These are phyloP conservation scores for Cistogaster globosa DNA, from an alignment of 2,888 invertebrate genomes.

Conservation along the genomic window DNA sequence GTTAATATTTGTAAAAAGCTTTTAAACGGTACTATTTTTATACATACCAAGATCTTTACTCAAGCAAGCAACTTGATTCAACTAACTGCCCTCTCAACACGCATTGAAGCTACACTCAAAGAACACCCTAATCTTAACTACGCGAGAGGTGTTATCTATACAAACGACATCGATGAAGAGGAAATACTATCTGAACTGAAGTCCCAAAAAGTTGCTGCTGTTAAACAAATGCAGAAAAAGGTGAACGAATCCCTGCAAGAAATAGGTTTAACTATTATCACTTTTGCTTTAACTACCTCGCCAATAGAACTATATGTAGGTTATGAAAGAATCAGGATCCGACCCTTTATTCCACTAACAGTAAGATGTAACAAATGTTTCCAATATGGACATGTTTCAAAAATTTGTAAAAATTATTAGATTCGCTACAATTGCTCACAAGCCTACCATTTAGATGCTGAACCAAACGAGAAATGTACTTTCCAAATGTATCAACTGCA, in stretches of 20 bases:
- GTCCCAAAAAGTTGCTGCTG: no score
- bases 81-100: constrained; percentile 3
- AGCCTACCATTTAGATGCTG: constrained; percentile 1
- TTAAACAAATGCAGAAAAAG: constrained; percentile 10
- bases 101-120: background rate
- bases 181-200: background rate
- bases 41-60: background rate
- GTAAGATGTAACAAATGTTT: constrained; percentile 21
- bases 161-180: constrained; percentile 4
- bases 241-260: background rate
- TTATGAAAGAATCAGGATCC: constrained; percentile 26
- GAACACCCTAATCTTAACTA: constrained; percentile 1
- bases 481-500: constrained; percentile 32
- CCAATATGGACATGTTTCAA: background rate
- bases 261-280: constrained; percentile 9
- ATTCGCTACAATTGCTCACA: constrained; percentile 29
- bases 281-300: background rate
- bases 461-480: constrained; percentile 15
- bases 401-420: constrained; percentile 6
- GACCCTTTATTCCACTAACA: constrained; percentile 34
- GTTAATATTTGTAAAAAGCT: constrained; percentile 5
- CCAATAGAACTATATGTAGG: background rate
- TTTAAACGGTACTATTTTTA: constrained; percentile 2
- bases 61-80: constrained; percentile 14
- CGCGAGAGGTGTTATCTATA: constrained; percentile 14